Evolutionary conservation across 1,140 invertebrate genomes (phyloP), one percentile per base, ranked within the genome.

Genomic region (Venturia canescens): DNA sequence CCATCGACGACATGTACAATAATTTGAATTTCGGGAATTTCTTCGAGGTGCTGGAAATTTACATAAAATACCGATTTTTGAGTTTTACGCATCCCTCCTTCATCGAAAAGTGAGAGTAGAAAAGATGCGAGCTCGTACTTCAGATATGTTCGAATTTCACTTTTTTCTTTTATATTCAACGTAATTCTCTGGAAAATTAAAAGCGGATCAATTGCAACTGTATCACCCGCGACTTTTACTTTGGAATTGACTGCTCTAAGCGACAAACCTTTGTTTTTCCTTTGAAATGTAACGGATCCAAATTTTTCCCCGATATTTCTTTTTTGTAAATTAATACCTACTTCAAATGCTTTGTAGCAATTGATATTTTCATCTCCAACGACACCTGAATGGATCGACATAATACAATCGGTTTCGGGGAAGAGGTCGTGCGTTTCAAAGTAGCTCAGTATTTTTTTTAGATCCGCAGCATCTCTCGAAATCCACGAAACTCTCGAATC

Each of bases 101-200:
- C 83, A 84, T 87, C 85, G 72, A 89, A 89, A 15, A 89, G 44
- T 50, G 84, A 86, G 83, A 87, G 83, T 18, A 87, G 87, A 81
- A 76, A 88, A 11, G 88, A 86, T 26, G 84, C 80, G 11, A 92
- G 82, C 83, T 91, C 88, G 85, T 88, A 89, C 74, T 85, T 77
- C 21, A 91, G 87, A 83, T 85, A 89, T 70, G 87, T 83, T 86
- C 89, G 83, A 34, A 89, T 82, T 82, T 89, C 80, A 80, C 85
- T 82, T 71, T 79, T 70, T 74, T 80, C 78, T 21, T 84, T 76
- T 75, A 84, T 82, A 50, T 84, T 80, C 44, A 78, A 80, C 38
- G 63, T 71, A 34, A 91, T 90, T 75, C 87, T 82, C 86, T 92
- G 89, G 82, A 90, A 91, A 18, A 92, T 83, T 82, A 89, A 83